phyloP scores from a whole-genome alignment of 2,888 invertebrate species.

The Penaeus monodon region DNA sequence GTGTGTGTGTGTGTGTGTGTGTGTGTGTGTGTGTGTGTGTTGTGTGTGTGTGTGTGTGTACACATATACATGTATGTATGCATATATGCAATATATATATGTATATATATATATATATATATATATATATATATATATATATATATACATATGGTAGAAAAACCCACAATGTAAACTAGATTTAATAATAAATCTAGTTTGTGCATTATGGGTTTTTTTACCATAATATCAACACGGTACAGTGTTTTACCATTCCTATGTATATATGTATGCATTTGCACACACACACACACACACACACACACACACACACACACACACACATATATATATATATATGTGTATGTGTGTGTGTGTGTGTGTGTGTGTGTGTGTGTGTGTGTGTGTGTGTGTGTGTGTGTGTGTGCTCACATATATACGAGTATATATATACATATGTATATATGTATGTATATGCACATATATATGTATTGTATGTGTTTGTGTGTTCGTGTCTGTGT shows the following conservation, averaged over 20 bases:
- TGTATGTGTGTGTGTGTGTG: not conserved
- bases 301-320: not conserved
- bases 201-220: too few species aligned
- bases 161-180: not conserved
- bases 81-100: not conserved
- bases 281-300: not conserved
- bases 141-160: constrained; percentile 1
- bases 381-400: not conserved
- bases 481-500: too few species aligned
- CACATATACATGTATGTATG: not conserved
- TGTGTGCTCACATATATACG: too few species aligned
- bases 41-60: not conserved
- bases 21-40: not conserved
- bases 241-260: not conserved
- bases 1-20: not conserved
- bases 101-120: not conserved
- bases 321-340: not conserved
- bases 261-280: not conserved
- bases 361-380: too few species aligned
- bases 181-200: too few species aligned
- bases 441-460: too few species aligned
- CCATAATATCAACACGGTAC: too few species aligned
- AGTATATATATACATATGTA: too few species aligned
- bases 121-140: not conserved
- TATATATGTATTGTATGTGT: too few species aligned